These are phyloP conservation scores for Rhinichthys osculus DNA, from an alignment of 2,797 vertebrate species.

Conservation along the genomic window DNA sequence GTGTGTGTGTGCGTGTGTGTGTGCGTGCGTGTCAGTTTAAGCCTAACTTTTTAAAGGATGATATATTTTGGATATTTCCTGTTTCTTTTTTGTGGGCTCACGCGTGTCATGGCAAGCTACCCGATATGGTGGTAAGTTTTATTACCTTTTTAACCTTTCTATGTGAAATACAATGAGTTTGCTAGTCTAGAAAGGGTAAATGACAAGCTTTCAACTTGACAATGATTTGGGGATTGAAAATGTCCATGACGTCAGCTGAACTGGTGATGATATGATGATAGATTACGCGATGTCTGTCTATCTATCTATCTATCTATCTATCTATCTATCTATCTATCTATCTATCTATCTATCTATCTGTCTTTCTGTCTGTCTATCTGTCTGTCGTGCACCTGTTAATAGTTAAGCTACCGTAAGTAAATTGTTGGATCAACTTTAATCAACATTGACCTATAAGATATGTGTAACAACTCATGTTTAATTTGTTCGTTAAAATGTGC, in stretches of 20 bases:
- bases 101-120: slow-evolving; percentile 91
- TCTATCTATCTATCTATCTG: slow-evolving; percentile 23
- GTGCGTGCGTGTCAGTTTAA: slow-evolving; percentile 70
- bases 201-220: slow-evolving; percentile 26
- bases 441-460: neutral
- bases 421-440: neutral
- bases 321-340: slow-evolving; percentile 11
- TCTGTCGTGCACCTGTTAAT: slow-evolving; percentile 40
- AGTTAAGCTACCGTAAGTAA: neutral
- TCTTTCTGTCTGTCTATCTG: neutral
- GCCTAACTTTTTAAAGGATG: slow-evolving; percentile 84
- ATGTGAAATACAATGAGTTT: neutral
- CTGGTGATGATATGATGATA: slow-evolving; percentile 10
- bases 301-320: slow-evolving; percentile 16
- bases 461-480: neutral
- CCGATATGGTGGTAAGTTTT: slow-evolving; percentile 98
- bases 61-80: slow-evolving; percentile 91
- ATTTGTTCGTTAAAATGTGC: neutral
- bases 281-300: slow-evolving; percentile 1
- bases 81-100: slow-evolving; percentile 85
- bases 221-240: slow-evolving; percentile 16
- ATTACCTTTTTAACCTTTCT: slow-evolving; percentile 64
- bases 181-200: neutral
- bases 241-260: slow-evolving; percentile 12
- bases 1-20: slow-evolving; percentile 68